Conservation (phyloP, 2,797 vertebrate genomes). For the Ataeniobius toweri region DNA sequence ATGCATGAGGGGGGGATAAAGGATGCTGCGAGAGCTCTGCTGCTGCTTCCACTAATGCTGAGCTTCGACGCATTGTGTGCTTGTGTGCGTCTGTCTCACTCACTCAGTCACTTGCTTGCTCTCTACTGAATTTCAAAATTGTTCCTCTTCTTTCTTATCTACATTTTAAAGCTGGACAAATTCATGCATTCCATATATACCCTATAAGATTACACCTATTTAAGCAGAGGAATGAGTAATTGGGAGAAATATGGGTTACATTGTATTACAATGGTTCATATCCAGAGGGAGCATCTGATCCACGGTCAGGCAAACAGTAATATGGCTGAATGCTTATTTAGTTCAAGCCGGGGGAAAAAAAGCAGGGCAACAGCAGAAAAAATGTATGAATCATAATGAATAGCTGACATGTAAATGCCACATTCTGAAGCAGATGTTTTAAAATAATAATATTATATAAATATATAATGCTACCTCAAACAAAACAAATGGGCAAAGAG, state of each 20-base stretch:
- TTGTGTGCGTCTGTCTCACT: conserved; percentile 57
- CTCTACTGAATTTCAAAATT: conserved; percentile 32
- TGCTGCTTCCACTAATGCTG: conserved; percentile 68
- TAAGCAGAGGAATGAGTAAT: conserved; percentile 35
- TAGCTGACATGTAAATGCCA: conserved; percentile 12
- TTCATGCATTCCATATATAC: conserved; percentile 27
- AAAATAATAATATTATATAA: conserved; percentile 1
- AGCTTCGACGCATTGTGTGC: conserved; percentile 45
- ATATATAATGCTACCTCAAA: not conserved
- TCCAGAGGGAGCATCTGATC: conserved; percentile 67
- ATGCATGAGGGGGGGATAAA: conserved; percentile 63
- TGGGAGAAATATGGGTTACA: conserved; percentile 66
- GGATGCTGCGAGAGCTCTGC: conserved; percentile 71
- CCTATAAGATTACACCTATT: conserved; percentile 25
- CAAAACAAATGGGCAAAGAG: not conserved
- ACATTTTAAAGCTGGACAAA: conserved; percentile 26
- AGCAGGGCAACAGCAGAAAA: conserved; percentile 31
- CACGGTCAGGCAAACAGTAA: conserved; percentile 71
- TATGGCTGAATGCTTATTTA: conserved; percentile 80
- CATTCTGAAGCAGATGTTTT: conserved; percentile 11
- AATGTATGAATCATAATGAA: conserved; percentile 41
- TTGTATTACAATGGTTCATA: conserved; percentile 38
- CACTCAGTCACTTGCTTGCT: conserved; percentile 33
- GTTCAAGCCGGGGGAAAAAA: conserved; percentile 59
- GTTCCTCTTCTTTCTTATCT: conserved; percentile 18